A percentile compares a stretch with the other conserved stretches of the same genome.
These are phyloP conservation scores for Parapristionchus giblindavisi DNA, from an alignment of 2,888 invertebrate species.

Conservation along the genomic window DNA sequence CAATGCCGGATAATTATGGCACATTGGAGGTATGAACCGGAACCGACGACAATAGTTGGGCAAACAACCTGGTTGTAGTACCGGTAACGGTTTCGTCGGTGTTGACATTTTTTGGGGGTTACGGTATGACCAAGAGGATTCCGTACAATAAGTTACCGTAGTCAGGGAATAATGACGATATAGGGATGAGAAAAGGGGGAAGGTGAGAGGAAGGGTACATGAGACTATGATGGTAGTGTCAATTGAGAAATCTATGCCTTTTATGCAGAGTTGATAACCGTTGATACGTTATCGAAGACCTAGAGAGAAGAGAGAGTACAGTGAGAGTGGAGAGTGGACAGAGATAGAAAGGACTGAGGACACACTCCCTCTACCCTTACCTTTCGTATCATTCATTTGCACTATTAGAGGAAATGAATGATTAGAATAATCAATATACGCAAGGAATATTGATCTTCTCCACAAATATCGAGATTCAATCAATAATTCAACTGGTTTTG, in stretches of 20 bases:
- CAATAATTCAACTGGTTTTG: too few relatives aligned
- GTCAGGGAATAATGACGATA: not conserved
- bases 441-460: too few relatives aligned
- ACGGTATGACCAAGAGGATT: not conserved
- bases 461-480: too few relatives aligned
- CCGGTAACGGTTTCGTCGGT: too few relatives aligned
- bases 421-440: too few relatives aligned
- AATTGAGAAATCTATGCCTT: constrained; percentile 1
- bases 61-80: too few relatives aligned
- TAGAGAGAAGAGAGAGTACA: not conserved
- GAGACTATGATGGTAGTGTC: not conserved
- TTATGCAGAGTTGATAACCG: constrained; percentile 1
- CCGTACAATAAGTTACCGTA: not conserved
- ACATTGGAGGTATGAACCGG: constrained; percentile 24
- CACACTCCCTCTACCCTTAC: too few relatives aligned
- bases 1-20: constrained; percentile 35
- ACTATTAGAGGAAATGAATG: too few relatives aligned
- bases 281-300: constrained; percentile 31
- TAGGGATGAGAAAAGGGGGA: not conserved
- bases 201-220: not conserved
- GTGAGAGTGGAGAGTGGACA: not conserved
- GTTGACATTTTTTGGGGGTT: not conserved
- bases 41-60: not conserved
- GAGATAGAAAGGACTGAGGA: constrained; percentile 10
- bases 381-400: too few relatives aligned